A percentile compares a stretch with the other conserved stretches of the same genome.
Conservation (phyloP, 2,888 invertebrate species). For the Idaea biselata region DNA sequence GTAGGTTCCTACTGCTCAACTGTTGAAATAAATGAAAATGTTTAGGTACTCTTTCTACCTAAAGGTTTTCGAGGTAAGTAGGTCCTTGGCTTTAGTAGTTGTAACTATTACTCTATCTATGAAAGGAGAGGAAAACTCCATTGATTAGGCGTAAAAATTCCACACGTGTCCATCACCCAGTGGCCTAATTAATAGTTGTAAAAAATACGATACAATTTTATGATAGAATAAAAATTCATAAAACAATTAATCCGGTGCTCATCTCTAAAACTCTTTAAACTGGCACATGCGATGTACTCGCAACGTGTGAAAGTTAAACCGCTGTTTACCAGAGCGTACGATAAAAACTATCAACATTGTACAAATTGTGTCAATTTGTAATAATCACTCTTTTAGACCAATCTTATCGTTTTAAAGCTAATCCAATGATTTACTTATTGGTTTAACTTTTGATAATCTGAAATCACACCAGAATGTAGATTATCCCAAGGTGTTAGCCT, state of each 20-base stretch:
- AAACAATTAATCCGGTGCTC: constrained; percentile 7
- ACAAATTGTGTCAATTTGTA: constrained; percentile 6
- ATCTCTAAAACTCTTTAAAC: constrained; percentile 1
- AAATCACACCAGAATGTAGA: too few relatives aligned
- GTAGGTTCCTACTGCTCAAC: too few relatives aligned
- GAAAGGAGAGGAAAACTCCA: not conserved
- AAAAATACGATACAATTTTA: not conserved
- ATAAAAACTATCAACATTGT: constrained; percentile 24
- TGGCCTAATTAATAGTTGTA: constrained; percentile 1
- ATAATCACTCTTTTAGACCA: not conserved
- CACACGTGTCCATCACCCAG: not conserved
- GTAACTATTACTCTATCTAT: not conserved
- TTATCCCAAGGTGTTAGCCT: too few relatives aligned
- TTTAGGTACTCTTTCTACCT: too few relatives aligned
- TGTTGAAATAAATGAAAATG: too few relatives aligned
- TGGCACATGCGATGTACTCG: constrained; percentile 37
- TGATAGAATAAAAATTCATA: not conserved
- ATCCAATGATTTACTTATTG: too few relatives aligned
- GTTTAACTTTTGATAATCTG: too few relatives aligned
- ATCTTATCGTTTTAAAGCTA: too few relatives aligned
- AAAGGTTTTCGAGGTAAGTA: too few relatives aligned
- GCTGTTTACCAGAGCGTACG: constrained; percentile 61
- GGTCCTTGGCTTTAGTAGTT: not conserved
- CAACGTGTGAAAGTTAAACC: constrained; percentile 55
- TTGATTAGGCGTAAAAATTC: not conserved